phyloP scores from a whole-genome alignment of 30 jellyfish, hydroid and myxozoan species.

The Hydra vulgaris region DNA sequence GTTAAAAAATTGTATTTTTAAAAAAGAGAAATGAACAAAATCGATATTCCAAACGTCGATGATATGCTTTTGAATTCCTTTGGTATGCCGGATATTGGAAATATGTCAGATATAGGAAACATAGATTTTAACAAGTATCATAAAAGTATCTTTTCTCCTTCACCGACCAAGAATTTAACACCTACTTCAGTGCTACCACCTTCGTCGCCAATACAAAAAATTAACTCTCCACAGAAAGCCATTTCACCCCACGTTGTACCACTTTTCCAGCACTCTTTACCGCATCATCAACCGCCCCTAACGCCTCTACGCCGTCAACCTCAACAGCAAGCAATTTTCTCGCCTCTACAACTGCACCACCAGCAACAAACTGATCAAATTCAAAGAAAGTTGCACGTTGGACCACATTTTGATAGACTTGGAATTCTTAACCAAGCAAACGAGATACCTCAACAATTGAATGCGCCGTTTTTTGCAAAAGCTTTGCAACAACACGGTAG shows the following conservation, averaged over 20 bases:
- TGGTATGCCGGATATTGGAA: constrained; percentile 7
- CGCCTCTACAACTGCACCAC: constrained; percentile 7
- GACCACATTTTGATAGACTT: constrained; percentile 34
- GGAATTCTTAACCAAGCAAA: constrained; percentile 33
- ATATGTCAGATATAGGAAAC: constrained; percentile 21
- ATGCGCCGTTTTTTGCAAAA: constrained; percentile 37
- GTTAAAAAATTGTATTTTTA: background rate
- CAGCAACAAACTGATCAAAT: constrained; percentile 17
- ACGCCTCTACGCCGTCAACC: background rate
- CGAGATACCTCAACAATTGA: constrained; percentile 24
- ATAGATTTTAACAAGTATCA: constrained; percentile 32
- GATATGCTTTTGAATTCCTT: constrained; percentile 37
- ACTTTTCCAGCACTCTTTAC: constrained; percentile 13
- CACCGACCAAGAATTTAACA: constrained; percentile 16
- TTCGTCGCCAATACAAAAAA: constrained; percentile 4
- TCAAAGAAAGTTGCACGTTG: constrained; percentile 30
- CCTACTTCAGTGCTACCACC: constrained; percentile 1
- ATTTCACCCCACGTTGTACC: constrained; percentile 36
- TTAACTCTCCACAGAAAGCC: constrained; percentile 30
- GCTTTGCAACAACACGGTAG: constrained; percentile 43
- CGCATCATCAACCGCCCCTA: constrained; percentile 30
- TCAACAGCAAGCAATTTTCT: background rate
- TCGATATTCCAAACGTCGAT: constrained; percentile 25
- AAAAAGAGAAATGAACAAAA: background rate
- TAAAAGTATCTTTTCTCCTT: constrained; percentile 26